A percentile compares a stretch with the other conserved stretches of the same genome.
Conservation (phyloP, 2,888 invertebrate genomes). For the Agriopis aurantiaria region DNA sequence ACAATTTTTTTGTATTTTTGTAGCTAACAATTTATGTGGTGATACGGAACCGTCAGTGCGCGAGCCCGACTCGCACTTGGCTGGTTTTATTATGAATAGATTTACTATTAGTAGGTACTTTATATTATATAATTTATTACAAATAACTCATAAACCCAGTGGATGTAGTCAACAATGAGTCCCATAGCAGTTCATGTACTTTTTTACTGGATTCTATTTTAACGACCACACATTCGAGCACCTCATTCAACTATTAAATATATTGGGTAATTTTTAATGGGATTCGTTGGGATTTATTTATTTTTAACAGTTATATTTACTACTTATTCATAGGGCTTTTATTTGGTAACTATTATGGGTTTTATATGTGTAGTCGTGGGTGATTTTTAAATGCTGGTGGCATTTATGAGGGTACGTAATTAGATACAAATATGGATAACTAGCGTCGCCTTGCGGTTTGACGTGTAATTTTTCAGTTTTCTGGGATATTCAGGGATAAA, state of each 20-base stretch:
- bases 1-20: too few relatives aligned
- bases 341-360: slow-evolving; percentile 41
- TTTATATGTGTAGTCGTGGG: slow-evolving; percentile 27
- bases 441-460: too few relatives aligned
- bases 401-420: slow-evolving; percentile 4
- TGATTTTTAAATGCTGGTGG: slow-evolving; percentile 25
- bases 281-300: slow-evolving; percentile 64
- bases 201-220: slow-evolving; percentile 79
- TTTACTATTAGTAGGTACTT: slow-evolving; percentile 14
- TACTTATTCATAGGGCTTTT: slow-evolving; percentile 45
- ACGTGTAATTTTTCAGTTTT: too few relatives aligned
- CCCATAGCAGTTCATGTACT: slow-evolving; percentile 59
- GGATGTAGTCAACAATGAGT: slow-evolving; percentile 59
- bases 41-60: too few relatives aligned
- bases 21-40: too few relatives aligned
- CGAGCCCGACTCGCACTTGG: too few relatives aligned
- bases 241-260: slow-evolving; percentile 60
- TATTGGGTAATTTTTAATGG: slow-evolving; percentile 74
- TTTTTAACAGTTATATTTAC: slow-evolving; percentile 51
- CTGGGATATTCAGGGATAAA: too few relatives aligned
- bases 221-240: slow-evolving; percentile 64
- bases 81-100: not conserved
- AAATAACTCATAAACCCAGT: slow-evolving; percentile 73
- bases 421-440: not conserved
- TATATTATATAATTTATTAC: slow-evolving; percentile 69